These are phyloP conservation scores for Diarsia mendica DNA, from an alignment of 2,888 invertebrate species.

Conservation along the genomic window DNA sequence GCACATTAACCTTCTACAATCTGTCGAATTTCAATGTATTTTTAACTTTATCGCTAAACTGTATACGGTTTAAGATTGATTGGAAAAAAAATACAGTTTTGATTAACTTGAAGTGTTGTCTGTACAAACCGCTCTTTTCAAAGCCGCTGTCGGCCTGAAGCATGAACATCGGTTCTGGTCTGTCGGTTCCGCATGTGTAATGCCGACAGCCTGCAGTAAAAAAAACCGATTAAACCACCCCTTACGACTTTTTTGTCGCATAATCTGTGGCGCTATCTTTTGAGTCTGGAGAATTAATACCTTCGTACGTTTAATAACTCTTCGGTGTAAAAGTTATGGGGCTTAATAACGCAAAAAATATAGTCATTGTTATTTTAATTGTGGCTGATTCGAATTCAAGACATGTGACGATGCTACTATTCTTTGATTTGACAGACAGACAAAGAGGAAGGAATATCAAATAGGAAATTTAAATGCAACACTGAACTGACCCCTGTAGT, in stretches of 20 bases:
- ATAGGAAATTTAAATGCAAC: constrained; percentile 44
- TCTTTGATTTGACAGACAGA: constrained; percentile 30
- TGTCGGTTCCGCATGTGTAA: constrained; percentile 83
- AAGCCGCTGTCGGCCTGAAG: constrained; percentile 57
- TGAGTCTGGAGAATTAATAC: constrained; percentile 73
- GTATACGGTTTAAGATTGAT: no score
- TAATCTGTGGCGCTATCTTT: constrained; percentile 81
- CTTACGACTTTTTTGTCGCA: constrained; percentile 77
- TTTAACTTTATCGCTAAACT: no score
- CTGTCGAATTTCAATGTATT: no score
- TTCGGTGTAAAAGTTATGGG: constrained; percentile 46
- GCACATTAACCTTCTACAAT: no score
- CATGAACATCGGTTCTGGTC: constrained; percentile 80
- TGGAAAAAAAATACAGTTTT: no score
- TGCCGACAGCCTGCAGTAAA: constrained; percentile 75
- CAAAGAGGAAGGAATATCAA: constrained; percentile 50
- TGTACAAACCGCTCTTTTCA: constrained; percentile 48
- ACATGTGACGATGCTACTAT: constrained; percentile 11
- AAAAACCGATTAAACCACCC: constrained; percentile 80
- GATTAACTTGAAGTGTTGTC: no score
- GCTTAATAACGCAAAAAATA: constrained; percentile 49
- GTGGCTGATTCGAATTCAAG: constrained; percentile 43
- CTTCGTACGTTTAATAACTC: constrained; percentile 59
- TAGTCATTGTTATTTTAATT: constrained; percentile 36
- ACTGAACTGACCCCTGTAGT: constrained; percentile 10